phyloP scores from a whole-genome alignment of 2,888 invertebrate species.

The Sinelater perroti region DNA sequence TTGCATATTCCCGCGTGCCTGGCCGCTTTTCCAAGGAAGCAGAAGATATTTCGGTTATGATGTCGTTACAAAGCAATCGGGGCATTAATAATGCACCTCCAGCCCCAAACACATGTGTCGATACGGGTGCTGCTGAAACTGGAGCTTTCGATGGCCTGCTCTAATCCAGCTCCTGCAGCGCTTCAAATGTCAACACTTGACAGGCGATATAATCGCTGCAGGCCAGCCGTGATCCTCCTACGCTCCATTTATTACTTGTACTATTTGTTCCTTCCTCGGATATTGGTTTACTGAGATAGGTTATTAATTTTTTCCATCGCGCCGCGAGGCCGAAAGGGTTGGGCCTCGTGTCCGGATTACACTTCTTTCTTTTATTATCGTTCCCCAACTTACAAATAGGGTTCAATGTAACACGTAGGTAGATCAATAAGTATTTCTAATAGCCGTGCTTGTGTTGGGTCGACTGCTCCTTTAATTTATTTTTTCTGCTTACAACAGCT shows the following conservation, averaged over 20 bases:
- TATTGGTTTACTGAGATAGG: constrained; percentile 32
- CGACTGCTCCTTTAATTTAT: no score
- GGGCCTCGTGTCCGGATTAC: not conserved
- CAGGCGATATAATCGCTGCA: constrained; percentile 52
- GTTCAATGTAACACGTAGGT: not conserved
- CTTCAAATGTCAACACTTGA: constrained; percentile 53
- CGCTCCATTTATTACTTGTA: constrained; percentile 49
- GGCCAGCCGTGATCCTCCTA: constrained; percentile 49
- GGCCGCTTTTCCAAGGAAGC: no score
- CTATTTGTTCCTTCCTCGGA: constrained; percentile 46
- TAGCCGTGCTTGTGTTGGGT: no score
- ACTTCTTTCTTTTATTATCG: not conserved
- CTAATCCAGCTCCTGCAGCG: constrained; percentile 50
- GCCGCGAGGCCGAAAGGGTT: not conserved
- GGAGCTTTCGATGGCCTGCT: constrained; percentile 41
- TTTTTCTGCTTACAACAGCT: not conserved
- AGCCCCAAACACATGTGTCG: constrained; percentile 32
- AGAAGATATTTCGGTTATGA: no score
- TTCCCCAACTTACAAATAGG: not conserved
- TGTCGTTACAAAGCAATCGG: constrained; percentile 33
- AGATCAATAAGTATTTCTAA: no score
- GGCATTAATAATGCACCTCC: constrained; percentile 28
- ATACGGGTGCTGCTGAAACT: constrained; percentile 36
- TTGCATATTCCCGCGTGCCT: no score
- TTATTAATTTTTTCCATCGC: constrained; percentile 30